Evolutionary conservation across 2,797 vertebrate genomes (phyloP), one percentile per base, ranked within the genome.

Genomic region (Melanotaenia boesemani): DNA sequence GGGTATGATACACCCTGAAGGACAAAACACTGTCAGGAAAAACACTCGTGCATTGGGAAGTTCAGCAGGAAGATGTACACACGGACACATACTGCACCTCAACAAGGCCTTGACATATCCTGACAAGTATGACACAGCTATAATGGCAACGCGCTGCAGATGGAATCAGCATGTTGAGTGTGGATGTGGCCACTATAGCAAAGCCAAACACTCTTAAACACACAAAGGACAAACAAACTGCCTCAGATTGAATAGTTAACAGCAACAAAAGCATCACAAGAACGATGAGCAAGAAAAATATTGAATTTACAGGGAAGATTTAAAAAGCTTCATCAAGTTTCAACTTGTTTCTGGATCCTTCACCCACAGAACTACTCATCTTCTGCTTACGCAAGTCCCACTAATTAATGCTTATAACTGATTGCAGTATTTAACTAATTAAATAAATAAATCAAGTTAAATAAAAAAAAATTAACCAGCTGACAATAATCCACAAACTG

Each of bases 1-100:
- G 97, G 97, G 81, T 99, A 99, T 65, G 97, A 98, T 78, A 99
- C 97, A 16, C 97, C 97, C 97, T 99, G 89, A 50, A 72, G 58
- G 74, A 70, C 71, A 91, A 32, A 72, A 26, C 6, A 60, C 11
- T 72, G 57, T 83, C 61, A 82, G 59, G 1, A 4, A 70, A 36
- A 57, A 65, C 24, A 39, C 56, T 75, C 10, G 11, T 58, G 12
- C 3, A 67, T 30, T 3, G 46, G 7, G 18, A 6, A 69, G 28
- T 28, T 37, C 24, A 22, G 12, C n/a, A 24, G 24, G 44, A 37
- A 72, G 32, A 69, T 2, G 44, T 24, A 16, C 39, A 70, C 54
- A 67, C 55, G 55, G 2, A 75, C n/a, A 13, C 32, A 60, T 12
- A 56, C 67, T 56, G 69, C 94, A 97, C 97, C 96, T 97, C 97